phyloP scores from a whole-genome alignment of 2,113 vertebrate species.

The Poecilia latipinna region DNA sequence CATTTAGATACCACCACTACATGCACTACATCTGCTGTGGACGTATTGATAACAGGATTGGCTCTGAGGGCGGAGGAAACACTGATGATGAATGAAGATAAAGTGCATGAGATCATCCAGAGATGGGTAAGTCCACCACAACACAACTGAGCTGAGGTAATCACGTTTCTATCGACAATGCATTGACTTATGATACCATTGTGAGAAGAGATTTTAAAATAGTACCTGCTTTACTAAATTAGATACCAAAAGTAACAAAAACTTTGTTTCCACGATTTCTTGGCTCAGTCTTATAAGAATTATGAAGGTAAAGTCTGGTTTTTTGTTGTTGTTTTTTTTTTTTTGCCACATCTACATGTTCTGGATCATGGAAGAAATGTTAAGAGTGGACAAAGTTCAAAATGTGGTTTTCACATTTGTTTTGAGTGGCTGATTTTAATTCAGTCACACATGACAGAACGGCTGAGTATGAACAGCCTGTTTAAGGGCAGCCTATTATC shows the following conservation, averaged over 20 bases:
- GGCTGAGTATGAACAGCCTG: not conserved
- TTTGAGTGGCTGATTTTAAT: not conserved
- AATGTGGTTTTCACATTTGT: not conserved
- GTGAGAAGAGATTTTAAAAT: not conserved
- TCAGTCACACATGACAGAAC: not conserved
- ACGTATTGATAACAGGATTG: conserved; percentile 50
- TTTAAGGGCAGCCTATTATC: not conserved
- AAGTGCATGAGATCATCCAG: conserved; percentile 85
- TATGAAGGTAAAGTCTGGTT: not conserved
- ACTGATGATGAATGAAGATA: conserved; percentile 83
- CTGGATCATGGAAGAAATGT: not conserved
- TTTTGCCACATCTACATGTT: not conserved
- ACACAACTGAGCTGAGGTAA: not conserved
- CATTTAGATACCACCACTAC: not conserved
- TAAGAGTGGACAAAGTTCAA: not conserved
- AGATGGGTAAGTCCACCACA: conserved; percentile 89
- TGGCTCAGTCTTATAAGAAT: not conserved
- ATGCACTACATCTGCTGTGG: conserved; percentile 19
- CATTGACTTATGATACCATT: not conserved
- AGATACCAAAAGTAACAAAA: not conserved
- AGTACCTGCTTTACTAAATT: not conserved
- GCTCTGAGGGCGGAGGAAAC: conserved; percentile 13
- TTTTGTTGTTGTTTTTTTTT: not conserved
- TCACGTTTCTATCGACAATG: not conserved
- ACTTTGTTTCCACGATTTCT: not conserved